A percentile compares a stretch with the other conserved stretches of the same genome.
phyloP scores from a whole-genome alignment of 1,140 invertebrate genomes.

The Zophobas atratus region DNA sequence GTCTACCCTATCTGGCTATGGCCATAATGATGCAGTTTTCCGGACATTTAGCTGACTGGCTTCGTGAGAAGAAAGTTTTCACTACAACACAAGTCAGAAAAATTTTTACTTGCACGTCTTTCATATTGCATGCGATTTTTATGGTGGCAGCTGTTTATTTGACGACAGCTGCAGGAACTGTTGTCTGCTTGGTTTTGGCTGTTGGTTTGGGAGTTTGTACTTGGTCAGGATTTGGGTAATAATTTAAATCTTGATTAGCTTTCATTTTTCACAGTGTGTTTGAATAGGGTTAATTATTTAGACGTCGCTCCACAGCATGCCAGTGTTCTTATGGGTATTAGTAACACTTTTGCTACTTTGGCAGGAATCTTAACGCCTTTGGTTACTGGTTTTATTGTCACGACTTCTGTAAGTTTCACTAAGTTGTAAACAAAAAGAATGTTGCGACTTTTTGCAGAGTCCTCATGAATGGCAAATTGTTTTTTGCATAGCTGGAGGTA shows the following conservation, averaged over 20 bases:
- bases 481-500: slow-evolving; percentile 83
- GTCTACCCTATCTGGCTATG: slow-evolving; percentile 91
- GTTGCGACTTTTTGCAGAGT: slow-evolving; percentile 71
- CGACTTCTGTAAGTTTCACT: slow-evolving; percentile 73
- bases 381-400: slow-evolving; percentile 85
- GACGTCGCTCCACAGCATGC: slow-evolving; percentile 90
- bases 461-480: slow-evolving; percentile 84
- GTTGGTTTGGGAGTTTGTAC: slow-evolving; percentile 92
- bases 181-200: slow-evolving; percentile 86
- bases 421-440: neutral
- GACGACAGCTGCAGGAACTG: slow-evolving; percentile 75
- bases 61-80: slow-evolving; percentile 76
- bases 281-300: slow-evolving; percentile 83
- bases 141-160: slow-evolving; percentile 86
- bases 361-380: slow-evolving; percentile 91
- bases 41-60: slow-evolving; percentile 87
- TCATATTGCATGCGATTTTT: slow-evolving; percentile 87
- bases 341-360: slow-evolving; percentile 91
- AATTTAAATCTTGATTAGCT: neutral
- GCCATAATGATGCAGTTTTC: slow-evolving; percentile 84
- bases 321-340: slow-evolving; percentile 88
- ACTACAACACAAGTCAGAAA: slow-evolving; percentile 84
- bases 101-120: slow-evolving; percentile 85
- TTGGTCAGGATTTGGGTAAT: slow-evolving; percentile 88
- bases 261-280: slow-evolving; percentile 65